A percentile compares a stretch with the other conserved stretches of the same genome.
phyloP scores from a whole-genome alignment of 2,113 vertebrate genomes.

The Amphiprion ocellaris region DNA sequence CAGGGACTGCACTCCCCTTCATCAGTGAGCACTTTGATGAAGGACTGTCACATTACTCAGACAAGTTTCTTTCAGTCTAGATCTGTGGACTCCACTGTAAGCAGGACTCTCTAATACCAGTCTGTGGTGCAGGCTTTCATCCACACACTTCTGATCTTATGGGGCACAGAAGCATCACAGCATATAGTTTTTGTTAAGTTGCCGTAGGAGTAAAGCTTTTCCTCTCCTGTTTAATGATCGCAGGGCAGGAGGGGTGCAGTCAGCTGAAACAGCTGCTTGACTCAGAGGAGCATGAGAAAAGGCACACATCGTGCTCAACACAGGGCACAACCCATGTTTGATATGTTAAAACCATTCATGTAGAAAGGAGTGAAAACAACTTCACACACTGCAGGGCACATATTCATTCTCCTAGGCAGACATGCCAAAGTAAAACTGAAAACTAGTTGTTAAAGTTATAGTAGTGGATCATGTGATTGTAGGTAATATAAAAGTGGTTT shows the following conservation, averaged over 20 bases:
- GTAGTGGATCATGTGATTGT: not conserved
- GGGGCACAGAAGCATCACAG: constrained; percentile 20
- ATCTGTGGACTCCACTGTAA: constrained; percentile 28
- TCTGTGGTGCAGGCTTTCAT: constrained; percentile 40
- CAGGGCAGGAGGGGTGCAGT: constrained; percentile 22
- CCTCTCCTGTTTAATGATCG: constrained; percentile 37
- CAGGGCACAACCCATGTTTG: not conserved
- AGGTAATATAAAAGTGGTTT: not conserved
- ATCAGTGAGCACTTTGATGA: constrained; percentile 45
- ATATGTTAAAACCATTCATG: not conserved
- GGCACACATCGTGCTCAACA: not conserved
- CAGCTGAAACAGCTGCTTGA: constrained; percentile 19
- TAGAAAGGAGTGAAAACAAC: not conserved
- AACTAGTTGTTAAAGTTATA: not conserved
- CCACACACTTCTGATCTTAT: constrained; percentile 16
- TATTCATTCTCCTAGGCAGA: not conserved
- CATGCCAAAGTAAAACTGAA: not conserved
- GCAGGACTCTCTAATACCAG: not conserved
- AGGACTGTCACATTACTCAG: constrained; percentile 37
- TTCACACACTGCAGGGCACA: not conserved
- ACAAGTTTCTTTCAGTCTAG: constrained; percentile 42
- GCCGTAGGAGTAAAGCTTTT: constrained; percentile 29
- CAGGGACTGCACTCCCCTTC: constrained; percentile 54
- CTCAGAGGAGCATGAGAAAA: constrained; percentile 2
- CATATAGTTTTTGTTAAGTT: constrained; percentile 48